A percentile compares a stretch with the other conserved stretches of the same genome.
Conservation (phyloP, 2,797 vertebrate genomes). For the Fistularia commersonii region DNA sequence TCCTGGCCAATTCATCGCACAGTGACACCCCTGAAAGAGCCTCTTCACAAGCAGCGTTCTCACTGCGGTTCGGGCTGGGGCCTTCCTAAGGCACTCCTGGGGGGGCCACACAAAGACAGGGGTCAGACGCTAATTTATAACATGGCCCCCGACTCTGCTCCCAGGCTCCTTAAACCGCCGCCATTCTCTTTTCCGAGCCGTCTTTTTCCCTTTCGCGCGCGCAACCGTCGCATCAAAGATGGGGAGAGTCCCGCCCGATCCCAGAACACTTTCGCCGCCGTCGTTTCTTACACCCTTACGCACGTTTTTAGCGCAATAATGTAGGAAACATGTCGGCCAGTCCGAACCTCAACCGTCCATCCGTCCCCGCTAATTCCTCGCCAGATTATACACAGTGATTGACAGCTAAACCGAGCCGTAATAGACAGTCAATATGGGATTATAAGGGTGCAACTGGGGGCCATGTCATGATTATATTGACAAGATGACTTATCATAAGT, state of each 20-base stretch:
- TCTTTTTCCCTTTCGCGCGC: slow-evolving; percentile 11
- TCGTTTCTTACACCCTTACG: neutral
- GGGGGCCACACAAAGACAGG: slow-evolving; percentile 73
- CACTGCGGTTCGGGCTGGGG: slow-evolving; percentile 59
- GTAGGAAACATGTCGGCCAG: neutral
- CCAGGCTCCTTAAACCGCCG: slow-evolving; percentile 65
- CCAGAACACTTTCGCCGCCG: neutral
- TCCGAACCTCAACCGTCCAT: slow-evolving; percentile 1
- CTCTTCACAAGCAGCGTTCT: slow-evolving; percentile 69
- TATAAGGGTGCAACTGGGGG: slow-evolving; percentile 62
- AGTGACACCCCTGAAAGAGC: slow-evolving; percentile 77
- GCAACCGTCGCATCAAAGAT: neutral
- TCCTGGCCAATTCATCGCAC: slow-evolving; percentile 80
- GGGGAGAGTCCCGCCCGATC: neutral
- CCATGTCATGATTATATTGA: slow-evolving; percentile 64
- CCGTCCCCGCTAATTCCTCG: slow-evolving; percentile 10
- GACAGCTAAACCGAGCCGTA: slow-evolving; percentile 62
- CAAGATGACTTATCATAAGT: slow-evolving; percentile 66
- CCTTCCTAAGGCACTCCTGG: slow-evolving; percentile 60
- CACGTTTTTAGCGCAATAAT: neutral
- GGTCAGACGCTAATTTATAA: slow-evolving; percentile 82
- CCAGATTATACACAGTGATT: slow-evolving; percentile 58
- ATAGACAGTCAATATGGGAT: slow-evolving; percentile 61
- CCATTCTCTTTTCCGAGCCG: slow-evolving; percentile 27
- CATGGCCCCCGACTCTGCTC: slow-evolving; percentile 65